Percentiles rank a stretch among this genome's conserved stretches.
Conservation (phyloP, 2,113 vertebrate species). For the Danionella cerebrum region DNA sequence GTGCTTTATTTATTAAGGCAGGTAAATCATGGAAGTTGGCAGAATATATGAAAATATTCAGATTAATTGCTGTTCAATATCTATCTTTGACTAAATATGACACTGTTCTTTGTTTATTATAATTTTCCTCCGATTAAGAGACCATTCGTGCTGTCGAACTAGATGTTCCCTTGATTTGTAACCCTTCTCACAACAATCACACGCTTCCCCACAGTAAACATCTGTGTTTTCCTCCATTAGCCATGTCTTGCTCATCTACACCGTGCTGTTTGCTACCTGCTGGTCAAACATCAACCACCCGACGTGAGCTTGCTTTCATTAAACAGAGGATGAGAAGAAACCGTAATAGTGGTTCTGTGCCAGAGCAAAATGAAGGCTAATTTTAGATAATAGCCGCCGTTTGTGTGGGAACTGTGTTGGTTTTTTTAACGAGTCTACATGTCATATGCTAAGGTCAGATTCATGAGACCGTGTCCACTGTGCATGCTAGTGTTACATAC, state of each 20-base stretch:
- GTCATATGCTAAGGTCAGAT: neutral
- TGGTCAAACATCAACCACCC: slow-evolving; percentile 37
- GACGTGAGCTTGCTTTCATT: slow-evolving; percentile 29
- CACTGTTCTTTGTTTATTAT: no score
- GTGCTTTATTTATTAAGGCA: no score
- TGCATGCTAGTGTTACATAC: neutral
- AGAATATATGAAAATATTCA: no score
- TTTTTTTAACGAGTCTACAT: neutral
- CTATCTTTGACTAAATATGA: no score
- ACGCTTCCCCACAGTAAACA: slow-evolving; percentile 28
- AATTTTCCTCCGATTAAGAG: no score
- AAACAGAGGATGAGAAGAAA: slow-evolving; percentile 30
- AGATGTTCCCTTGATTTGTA: slow-evolving; percentile 46
- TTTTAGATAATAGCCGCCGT: slow-evolving; percentile 33
- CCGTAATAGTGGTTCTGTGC: slow-evolving; percentile 24
- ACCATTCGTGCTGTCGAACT: no score
- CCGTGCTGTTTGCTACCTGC: neutral
- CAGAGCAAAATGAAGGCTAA: neutral
- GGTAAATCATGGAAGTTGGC: no score
- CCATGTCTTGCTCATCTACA: slow-evolving; percentile 28
- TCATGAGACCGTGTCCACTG: neutral
- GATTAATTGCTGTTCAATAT: no score
- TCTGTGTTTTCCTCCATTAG: neutral
- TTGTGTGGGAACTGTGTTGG: slow-evolving; percentile 22
- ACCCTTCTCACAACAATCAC: slow-evolving; percentile 32